These are phyloP conservation scores for Hippopotamus amphibius DNA, from an alignment of 2,113 vertebrate species.

Conservation along the genomic window DNA sequence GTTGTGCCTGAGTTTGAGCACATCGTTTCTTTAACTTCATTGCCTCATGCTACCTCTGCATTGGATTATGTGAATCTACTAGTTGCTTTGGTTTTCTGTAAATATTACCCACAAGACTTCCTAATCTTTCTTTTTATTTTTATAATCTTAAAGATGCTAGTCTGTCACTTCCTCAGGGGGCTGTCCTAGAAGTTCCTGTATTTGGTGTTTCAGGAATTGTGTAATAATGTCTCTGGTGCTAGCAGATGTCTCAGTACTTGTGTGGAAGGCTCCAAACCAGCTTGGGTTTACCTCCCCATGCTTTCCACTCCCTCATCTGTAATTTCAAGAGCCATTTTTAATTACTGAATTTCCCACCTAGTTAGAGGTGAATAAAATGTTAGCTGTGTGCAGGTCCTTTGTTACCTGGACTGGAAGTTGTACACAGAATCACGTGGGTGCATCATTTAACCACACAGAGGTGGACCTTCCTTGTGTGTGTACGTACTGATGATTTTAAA, in stretches of 20 bases:
- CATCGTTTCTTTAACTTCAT: neutral
- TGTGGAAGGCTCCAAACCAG: slow-evolving; percentile 69
- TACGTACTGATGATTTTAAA: neutral
- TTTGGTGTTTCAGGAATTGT: neutral
- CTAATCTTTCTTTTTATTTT: neutral
- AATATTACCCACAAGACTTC: neutral
- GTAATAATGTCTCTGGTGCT: neutral
- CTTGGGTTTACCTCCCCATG: slow-evolving; percentile 75
- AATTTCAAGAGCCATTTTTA: slow-evolving; percentile 40
- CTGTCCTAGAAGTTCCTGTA: neutral
- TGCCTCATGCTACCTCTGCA: neutral
- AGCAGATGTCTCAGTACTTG: slow-evolving; percentile 26
- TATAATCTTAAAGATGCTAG: neutral
- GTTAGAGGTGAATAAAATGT: neutral
- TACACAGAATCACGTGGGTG: neutral
- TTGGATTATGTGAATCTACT: neutral
- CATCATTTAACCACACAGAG: neutral
- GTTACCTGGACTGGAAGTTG: neutral
- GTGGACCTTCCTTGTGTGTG: neutral
- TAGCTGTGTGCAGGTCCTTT: neutral
- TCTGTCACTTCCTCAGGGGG: neutral
- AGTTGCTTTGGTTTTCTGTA: slow-evolving; percentile 12
- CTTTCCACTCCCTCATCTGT: slow-evolving; percentile 70
- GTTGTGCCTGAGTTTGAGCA: neutral
- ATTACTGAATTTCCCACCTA: neutral